Conservation (phyloP, 2,888 invertebrate genomes). For the Pemphredon lugubris region DNA sequence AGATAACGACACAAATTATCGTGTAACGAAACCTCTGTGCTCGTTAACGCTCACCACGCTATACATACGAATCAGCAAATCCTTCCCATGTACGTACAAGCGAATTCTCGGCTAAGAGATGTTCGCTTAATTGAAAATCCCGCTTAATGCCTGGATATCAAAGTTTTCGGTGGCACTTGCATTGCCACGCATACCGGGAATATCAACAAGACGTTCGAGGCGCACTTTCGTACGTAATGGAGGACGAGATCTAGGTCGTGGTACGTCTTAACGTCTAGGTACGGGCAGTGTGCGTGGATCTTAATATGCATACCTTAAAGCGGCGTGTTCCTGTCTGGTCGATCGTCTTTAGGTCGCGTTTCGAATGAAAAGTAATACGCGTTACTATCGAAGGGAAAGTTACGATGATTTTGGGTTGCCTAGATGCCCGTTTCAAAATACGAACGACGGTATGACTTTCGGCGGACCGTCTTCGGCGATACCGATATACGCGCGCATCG, state of each 20-base stretch:
- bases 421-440: neutral
- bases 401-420: slow-evolving; percentile 47
- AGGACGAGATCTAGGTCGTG: slow-evolving; percentile 53
- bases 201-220: slow-evolving; percentile 32
- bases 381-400: slow-evolving; percentile 60
- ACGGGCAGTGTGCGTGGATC: slow-evolving; percentile 35
- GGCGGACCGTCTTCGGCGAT: slow-evolving; percentile 27
- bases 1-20: neutral
- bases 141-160: slow-evolving; percentile 33
- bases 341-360: slow-evolving; percentile 39
- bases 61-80: neutral
- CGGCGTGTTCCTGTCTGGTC: slow-evolving; percentile 22
- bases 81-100: neutral
- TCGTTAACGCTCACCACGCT: neutral
- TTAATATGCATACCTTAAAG: slow-evolving; percentile 63
- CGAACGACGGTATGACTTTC: slow-evolving; percentile 1
- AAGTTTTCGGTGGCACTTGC: slow-evolving; percentile 39
- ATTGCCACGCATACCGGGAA: slow-evolving; percentile 22
- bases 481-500: slow-evolving; percentile 29
- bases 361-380: slow-evolving; percentile 56
- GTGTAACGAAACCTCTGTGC: neutral
- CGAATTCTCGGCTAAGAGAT: neutral
- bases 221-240: slow-evolving; percentile 21
- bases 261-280: slow-evolving; percentile 43
- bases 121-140: slow-evolving; percentile 47